A percentile compares a stretch with the other conserved stretches of the same genome.
These are phyloP conservation scores for Corythaixoides concolor DNA, from an alignment of 2,113 vertebrate species.

Conservation along the genomic window DNA sequence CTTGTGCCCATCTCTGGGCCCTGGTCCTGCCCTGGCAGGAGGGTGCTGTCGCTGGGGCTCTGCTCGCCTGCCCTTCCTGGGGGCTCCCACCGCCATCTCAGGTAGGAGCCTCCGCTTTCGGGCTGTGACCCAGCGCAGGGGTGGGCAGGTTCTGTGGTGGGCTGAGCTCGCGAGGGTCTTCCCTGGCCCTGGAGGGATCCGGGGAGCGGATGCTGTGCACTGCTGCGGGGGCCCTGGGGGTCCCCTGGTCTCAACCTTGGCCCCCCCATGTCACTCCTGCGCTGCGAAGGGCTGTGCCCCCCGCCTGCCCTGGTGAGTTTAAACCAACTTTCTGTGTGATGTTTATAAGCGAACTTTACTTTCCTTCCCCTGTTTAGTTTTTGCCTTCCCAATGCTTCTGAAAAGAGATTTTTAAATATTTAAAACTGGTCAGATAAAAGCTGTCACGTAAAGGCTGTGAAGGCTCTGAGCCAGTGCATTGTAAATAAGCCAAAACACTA, in stretches of 20 bases:
- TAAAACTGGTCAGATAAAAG: constrained; percentile 17
- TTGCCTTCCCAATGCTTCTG: background rate
- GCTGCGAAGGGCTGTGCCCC: too few relatives aligned
- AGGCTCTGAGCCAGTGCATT: background rate
- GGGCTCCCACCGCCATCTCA: rapidly evolving
- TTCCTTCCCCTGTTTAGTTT: background rate
- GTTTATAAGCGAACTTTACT: background rate
- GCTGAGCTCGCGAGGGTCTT: background rate
- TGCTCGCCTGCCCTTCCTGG: rapidly evolving
- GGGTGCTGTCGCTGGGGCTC: rapidly evolving
- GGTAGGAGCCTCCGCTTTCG: background rate
- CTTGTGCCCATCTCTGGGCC: rapidly evolving
- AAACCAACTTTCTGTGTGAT: background rate
- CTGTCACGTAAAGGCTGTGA: background rate
- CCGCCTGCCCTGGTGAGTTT: rapidly evolving
- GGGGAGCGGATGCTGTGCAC: too few relatives aligned
- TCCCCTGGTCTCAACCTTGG: too few relatives aligned
- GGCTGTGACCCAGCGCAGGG: too few relatives aligned
- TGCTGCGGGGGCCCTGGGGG: too few relatives aligned
- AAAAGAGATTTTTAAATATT: constrained; percentile 14
- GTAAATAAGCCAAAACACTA: constrained; percentile 46
- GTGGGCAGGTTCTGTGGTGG: rapidly evolving
- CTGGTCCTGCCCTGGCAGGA: rapidly evolving
- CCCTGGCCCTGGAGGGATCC: background rate
- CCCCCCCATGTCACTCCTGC: too few relatives aligned